Base-by-base conservation (phyloP, 2,797 vertebrate species). In the Gila robusta region DNA sequence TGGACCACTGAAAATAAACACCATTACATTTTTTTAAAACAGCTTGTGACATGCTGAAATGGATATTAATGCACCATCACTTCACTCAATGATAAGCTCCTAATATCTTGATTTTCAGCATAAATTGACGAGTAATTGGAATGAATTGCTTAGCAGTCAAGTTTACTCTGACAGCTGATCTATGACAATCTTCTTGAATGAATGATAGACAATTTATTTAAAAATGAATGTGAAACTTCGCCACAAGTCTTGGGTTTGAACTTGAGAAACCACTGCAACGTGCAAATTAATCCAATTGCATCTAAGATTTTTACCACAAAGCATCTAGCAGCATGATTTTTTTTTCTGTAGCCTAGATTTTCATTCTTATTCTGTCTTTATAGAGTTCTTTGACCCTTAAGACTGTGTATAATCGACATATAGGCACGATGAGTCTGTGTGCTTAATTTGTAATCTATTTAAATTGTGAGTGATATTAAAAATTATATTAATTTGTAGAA, bases 111-210 rank as follows among this genome's bases (percentile, higher is more conserved):
- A 73, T 83, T 47, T 73, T 37, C 54, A 82, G 9, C 69, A 62
- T 35, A 21, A 62, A 74, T 32, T 35, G 49, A 64, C 2, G 8
- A 19, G 39, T 64, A 64, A 74, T 21, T 32, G 39, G 26, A 5
- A 66, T 66, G 70, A 64, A 73, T 17, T 17, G 9, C 80, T 44
- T 16, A n/a, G 19, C 70, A 37, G 5, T 83, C 39, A 16, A 16
- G 1, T 83, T 49, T 64, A 82, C 70, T 73, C 54, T 17, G 54
- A 41, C 19, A 82, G 28, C 19, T 35, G 70, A 83, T 83, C 70
- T 64, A n/a, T 23, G 2, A 47, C 5, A 64, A 49, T 21, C 6
- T 32, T 32, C 26, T 59, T 74, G 19, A 74, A 73, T 44, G 7
- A 47, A 28, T 64, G 70, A 76, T 47, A 9, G 28, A 73, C 19